These are phyloP conservation scores for Saccopteryx leptura DNA, from an alignment of 2,113 vertebrate species.

Conservation along the genomic window DNA sequence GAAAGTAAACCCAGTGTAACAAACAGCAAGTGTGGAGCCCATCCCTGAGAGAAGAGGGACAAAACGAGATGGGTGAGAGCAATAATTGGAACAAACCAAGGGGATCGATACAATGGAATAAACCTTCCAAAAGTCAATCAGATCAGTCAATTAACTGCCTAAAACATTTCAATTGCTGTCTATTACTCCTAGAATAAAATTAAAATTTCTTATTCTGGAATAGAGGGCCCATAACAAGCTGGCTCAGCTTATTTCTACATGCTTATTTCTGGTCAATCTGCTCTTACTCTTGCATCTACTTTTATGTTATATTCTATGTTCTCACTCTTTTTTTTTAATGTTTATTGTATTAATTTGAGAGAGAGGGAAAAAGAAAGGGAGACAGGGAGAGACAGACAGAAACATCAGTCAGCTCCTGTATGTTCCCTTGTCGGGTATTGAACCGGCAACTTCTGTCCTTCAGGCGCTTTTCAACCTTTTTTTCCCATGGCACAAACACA, in stretches of 20 bases:
- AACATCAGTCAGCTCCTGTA: too few species aligned
- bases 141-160: not conserved
- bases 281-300: not conserved
- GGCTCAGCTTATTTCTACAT: not conserved
- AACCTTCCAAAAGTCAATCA: not conserved
- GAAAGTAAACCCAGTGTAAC: not conserved
- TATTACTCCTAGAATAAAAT: not conserved
- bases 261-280: not conserved
- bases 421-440: too few species aligned
- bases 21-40: not conserved
- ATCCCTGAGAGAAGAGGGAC: not conserved
- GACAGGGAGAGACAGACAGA: too few species aligned
- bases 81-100: not conserved
- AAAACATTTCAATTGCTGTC: not conserved
- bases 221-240: not conserved
- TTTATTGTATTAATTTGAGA: too few species aligned
- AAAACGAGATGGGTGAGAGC: not conserved
- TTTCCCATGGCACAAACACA: too few species aligned
- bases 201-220: not conserved
- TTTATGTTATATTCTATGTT: not conserved
- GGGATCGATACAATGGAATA: not conserved
- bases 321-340: too few species aligned
- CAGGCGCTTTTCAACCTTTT: too few species aligned
- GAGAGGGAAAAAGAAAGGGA: too few species aligned
- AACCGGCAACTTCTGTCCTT: too few species aligned